phyloP scores from a whole-genome alignment of 2,888 invertebrate genomes.

The Sinohyriopsis cumingii region DNA sequence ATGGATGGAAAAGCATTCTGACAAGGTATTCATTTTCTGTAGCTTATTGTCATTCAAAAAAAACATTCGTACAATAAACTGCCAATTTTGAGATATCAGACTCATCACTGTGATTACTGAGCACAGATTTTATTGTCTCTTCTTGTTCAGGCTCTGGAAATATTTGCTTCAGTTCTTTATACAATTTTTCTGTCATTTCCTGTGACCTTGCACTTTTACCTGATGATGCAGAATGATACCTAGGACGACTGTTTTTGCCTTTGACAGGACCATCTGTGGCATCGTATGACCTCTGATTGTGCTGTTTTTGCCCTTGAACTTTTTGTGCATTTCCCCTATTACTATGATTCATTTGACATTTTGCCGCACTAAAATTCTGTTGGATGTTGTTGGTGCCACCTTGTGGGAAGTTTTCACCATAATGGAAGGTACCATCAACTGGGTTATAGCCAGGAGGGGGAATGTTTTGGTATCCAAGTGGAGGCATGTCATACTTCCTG shows the following conservation, averaged over 20 bases:
- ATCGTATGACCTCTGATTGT: conserved; percentile 1
- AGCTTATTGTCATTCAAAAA: conserved; percentile 11
- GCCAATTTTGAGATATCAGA: conserved; percentile 53
- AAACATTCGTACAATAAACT: conserved; percentile 54
- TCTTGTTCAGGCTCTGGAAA: conserved; percentile 51
- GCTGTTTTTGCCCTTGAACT: not conserved
- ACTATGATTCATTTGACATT: not conserved
- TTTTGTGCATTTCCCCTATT: not conserved
- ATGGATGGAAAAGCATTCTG: too few species aligned
- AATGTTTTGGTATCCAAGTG: too few species aligned
- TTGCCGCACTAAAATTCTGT: too few species aligned
- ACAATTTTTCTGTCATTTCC: conserved; percentile 39
- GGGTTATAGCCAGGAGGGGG: too few species aligned
- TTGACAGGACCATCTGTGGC: conserved; percentile 10
- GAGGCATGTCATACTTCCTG: too few species aligned
- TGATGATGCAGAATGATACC: too few species aligned
- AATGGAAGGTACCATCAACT: too few species aligned
- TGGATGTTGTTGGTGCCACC: not conserved
- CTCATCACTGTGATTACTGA: conserved; percentile 54
- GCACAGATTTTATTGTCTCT: conserved; percentile 39
- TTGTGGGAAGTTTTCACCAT: not conserved
- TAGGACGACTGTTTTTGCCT: not conserved
- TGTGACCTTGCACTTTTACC: conserved; percentile 19
- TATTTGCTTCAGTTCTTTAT: conserved; percentile 39
- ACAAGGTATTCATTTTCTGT: too few species aligned